phyloP scores from a whole-genome alignment of 1,140 invertebrate species.

The Lutraria rhynchaena region DNA sequence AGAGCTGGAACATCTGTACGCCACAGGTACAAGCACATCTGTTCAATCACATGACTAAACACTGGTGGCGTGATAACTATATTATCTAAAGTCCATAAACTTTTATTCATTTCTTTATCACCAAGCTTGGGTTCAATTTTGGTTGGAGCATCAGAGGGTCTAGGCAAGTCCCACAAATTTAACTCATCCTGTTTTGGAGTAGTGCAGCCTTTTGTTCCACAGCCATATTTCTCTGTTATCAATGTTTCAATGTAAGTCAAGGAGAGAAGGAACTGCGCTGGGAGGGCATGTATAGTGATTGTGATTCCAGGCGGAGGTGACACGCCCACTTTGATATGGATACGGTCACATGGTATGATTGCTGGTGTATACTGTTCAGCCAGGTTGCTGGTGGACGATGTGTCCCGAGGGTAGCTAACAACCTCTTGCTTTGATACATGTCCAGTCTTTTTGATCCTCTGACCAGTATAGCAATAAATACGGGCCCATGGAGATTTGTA shows the following conservation, averaged over 20 bases:
- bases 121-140: slow-evolving; percentile 16
- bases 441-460: slow-evolving; percentile 79
- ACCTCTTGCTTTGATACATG: slow-evolving; percentile 78
- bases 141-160: not conserved
- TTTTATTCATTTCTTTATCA: slow-evolving; percentile 64
- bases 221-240: slow-evolving; percentile 76
- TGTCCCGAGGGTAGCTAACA: slow-evolving; percentile 79
- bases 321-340: slow-evolving; percentile 77
- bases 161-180: slow-evolving; percentile 31
- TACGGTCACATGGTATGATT: slow-evolving; percentile 77
- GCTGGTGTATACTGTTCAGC: slow-evolving; percentile 79
- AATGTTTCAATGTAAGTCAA: slow-evolving; percentile 80
- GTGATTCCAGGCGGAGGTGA: slow-evolving; percentile 79
- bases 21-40: slow-evolving; percentile 78
- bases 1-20: slow-evolving; percentile 78
- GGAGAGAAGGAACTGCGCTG: slow-evolving; percentile 80
- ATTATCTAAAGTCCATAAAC: slow-evolving; percentile 76
- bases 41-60: slow-evolving; percentile 77
- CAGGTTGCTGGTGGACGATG: slow-evolving; percentile 72
- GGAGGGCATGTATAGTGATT: slow-evolving; percentile 78
- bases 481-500: slow-evolving; percentile 81
- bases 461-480: slow-evolving; percentile 79
- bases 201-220: slow-evolving; percentile 72
- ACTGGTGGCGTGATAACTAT: slow-evolving; percentile 77
- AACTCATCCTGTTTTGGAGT: slow-evolving; percentile 43